phyloP scores from a whole-genome alignment of 1,140 invertebrate species.

The Heliconius hewitsoni region DNA sequence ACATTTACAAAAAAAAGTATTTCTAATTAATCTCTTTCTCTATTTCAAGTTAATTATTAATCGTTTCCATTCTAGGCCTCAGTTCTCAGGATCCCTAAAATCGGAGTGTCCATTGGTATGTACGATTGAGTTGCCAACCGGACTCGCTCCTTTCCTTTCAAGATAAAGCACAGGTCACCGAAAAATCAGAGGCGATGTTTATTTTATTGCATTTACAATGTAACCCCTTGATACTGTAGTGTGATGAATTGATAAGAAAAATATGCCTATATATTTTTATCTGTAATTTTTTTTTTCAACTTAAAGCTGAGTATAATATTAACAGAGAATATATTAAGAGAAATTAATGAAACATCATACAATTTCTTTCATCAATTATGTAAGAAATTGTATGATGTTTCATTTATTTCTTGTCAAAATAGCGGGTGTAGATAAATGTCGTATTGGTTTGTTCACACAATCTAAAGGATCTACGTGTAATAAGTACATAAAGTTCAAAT shows the following conservation, averaged over 20 bases:
- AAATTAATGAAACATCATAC: no score
- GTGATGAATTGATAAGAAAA: conserved; percentile 2
- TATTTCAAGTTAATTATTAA: no score
- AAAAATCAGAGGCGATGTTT: conserved; percentile 40
- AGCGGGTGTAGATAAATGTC: no score
- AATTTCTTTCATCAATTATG: no score
- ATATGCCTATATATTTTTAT: background rate
- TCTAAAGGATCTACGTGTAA: background rate
- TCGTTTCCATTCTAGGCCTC: conserved; percentile 1
- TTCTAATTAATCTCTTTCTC: background rate
- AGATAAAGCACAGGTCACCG: conserved; percentile 47
- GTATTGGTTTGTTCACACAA: no score
- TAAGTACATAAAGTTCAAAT: background rate
- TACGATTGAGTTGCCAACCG: conserved; percentile 49
- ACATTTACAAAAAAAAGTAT: no score
- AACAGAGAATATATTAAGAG: no score
- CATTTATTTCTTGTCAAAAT: no score
- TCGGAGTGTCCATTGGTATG: conserved; percentile 27
- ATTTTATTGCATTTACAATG: conserved; percentile 25
- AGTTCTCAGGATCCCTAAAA: conserved; percentile 33
- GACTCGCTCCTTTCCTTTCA: conserved; percentile 38
- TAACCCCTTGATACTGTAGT: conserved; percentile 4
- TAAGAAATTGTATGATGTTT: no score
- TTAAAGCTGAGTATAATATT: no score
- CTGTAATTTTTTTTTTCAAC: no score